Evolutionary conservation across 30 jellyfish, hydroid and myxozoan genomes (phyloP).

Genomic region (Cassiopea andromeda): DNA sequence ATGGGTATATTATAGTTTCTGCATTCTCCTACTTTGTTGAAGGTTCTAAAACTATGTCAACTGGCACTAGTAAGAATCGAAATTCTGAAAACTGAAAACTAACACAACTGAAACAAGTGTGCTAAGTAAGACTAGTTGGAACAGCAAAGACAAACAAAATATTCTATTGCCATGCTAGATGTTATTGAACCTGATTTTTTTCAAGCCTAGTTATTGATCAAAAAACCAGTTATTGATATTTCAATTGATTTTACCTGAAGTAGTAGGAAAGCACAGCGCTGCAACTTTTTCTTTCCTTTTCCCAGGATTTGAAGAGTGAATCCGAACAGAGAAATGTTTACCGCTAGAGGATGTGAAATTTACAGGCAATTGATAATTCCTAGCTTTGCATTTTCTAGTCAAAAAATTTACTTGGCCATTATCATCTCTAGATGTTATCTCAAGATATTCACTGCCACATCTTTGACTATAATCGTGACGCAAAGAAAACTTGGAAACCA

Average conservation of each 20-base stretch:
- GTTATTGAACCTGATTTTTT: too few relatives aligned
- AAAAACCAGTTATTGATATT: neutral
- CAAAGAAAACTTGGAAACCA: constrained; percentile 8
- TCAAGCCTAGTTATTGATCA: too few relatives aligned
- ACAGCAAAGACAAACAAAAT: too few relatives aligned
- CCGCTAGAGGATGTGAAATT: neutral
- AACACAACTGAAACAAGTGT: too few relatives aligned
- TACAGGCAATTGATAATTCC: neutral
- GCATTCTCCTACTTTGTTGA: too few relatives aligned
- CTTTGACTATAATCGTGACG: neutral
- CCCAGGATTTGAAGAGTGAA: neutral
- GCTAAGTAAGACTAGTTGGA: too few relatives aligned
- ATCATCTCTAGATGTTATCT: constrained; percentile 7
- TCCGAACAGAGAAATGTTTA: constrained; percentile 4
- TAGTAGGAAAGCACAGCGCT: constrained; percentile 22
- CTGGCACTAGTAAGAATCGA: too few relatives aligned
- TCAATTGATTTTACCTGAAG: constrained; percentile 1
- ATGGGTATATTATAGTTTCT: too few relatives aligned
- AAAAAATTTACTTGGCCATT: neutral
- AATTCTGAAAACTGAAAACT: too few relatives aligned
- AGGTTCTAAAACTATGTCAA: too few relatives aligned
- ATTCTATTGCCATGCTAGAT: too few relatives aligned
- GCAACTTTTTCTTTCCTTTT: neutral
- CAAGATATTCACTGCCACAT: constrained; percentile 7
- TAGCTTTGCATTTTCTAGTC: constrained; percentile 6